Percentiles rank a stretch among this genome's conserved stretches.
Evolutionary conservation across 1,140 invertebrate species (phyloP).

Genomic region (Drosophila arizonae): DNA sequence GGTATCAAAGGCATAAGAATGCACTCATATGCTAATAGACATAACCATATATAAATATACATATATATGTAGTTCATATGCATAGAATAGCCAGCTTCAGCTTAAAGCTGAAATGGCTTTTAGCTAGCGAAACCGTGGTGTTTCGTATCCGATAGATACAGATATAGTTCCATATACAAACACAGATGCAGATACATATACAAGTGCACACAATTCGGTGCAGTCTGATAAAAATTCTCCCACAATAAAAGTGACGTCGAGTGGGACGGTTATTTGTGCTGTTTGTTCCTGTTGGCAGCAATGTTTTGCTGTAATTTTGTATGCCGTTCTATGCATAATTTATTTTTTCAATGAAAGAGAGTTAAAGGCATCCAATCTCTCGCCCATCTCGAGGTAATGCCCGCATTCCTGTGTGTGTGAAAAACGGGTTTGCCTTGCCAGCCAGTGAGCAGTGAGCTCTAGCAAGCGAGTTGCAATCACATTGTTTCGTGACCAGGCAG

Average conservation of each 20-base stretch:
- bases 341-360: conserved; percentile 66
- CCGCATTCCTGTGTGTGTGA: conserved; percentile 65
- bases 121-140: conserved; percentile 14
- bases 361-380: conserved; percentile 26
- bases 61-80: not conserved
- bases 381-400: conserved; percentile 55
- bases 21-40: no score
- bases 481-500: conserved; percentile 36
- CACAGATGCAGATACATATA: conserved; percentile 14
- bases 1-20: no score
- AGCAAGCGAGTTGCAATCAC: conserved; percentile 11
- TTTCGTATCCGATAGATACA: conserved; percentile 48
- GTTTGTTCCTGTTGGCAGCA: conserved; percentile 45
- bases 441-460: not conserved
- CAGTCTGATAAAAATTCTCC: conserved; percentile 66
- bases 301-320: conserved; percentile 62
- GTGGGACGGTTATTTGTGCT: conserved; percentile 18
- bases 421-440: conserved; percentile 70
- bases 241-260: conserved; percentile 53
- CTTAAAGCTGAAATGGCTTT: conserved; percentile 17
- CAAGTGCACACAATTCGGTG: not conserved
- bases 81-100: not conserved
- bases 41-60: no score
- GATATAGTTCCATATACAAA: not conserved
- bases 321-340: conserved; percentile 76